Base-by-base conservation (phyloP, 2,888 invertebrate genomes). In the Hydroisotoma schaefferi region DNA sequence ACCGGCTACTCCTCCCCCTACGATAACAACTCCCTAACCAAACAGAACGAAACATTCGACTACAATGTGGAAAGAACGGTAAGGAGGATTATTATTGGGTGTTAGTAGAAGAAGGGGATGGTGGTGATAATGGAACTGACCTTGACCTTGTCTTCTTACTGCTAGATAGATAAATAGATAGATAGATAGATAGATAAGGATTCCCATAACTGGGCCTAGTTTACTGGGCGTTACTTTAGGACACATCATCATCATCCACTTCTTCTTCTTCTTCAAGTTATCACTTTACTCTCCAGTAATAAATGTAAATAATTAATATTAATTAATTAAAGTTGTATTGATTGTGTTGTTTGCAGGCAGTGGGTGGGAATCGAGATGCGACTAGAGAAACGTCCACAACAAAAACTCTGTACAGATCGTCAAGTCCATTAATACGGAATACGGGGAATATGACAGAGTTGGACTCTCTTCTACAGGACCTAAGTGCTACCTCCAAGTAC, bases 391-490 rank as follows among this genome's bases (percentile, higher is more conserved):
- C 81, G 64, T 71, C 75, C n/a, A 74, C 73, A 3, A 73, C 74
- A 4, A 74, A 70, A 55, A 73, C 73, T 33, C 63, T 68, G 46
- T 73, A 71, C 61, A 73, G 74, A 60, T 77, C 55, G 58, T 61
- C 66, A 52, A 71, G 70, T 63, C 72, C 72, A 38, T 53, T 72
- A 26, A 71, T 72, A 48, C 65, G 67, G 26, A 72, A 70, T 60
- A 55, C 70, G 47, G 72, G 68, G 57, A 72, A 72, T 49, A 72
- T 72, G 70, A 88, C 90, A 0, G 95, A 95, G 77, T 78, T 97
- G 76, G 95, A 97, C 77, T 90, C 88, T 18, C 81, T 97, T 55
- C 81, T 97, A 58, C 88, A 93, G 75, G 95, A 95, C 77, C 82
- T 97, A 72, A 94, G 93, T 80, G 64, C 72, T 22, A 64, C 68